Base-by-base conservation (phyloP, 2,113 vertebrate species). In the Electrona antarctica region DNA sequence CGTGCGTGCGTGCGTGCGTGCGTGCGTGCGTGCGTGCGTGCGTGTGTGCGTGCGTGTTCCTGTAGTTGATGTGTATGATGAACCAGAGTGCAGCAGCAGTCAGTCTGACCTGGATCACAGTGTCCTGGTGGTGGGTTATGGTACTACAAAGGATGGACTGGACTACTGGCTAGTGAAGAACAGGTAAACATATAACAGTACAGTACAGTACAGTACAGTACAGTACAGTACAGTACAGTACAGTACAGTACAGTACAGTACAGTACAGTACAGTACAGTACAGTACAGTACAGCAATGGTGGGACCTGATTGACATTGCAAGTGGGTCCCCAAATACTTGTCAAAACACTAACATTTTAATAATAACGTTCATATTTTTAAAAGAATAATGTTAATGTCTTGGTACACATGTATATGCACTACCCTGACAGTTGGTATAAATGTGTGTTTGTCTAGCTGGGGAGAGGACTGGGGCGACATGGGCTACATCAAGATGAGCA, bases 91-190 rank as follows among this genome's bases (percentile, higher is more conserved):
- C 78, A 94, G 91, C 80, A 94, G 90, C 65, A 74, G 89, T 60
- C 73, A 91, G 0, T 41, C 0, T 41, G 33, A 41, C 33, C 68
- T 95, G 51, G 89, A 94, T 75, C 94, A 95, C 58, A 94, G 90
- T 6, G 91, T 96, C 49, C 81, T 95, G 55, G 92, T 92, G 14
- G 94, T 95, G 48, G 95, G 95, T 7, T 96, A 95, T 75, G 94
- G 95, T 48, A 91, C 64, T 81, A 78, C 93, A 41, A 85, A 85
- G 50, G 78, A 90, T 73, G 90, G 89, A 0, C 92, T 90, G 52
- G 94, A 92, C 60, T 96, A 93, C 47, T 96, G 95, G 95, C 92
- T 96, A 79, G 92, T 96, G 56, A 96, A 96, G 80, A 96, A 95
- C 93, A 96, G 95, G 95, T 95, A 88, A 41, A 41, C 33, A 41